Base-by-base conservation (phyloP, 2,113 vertebrate genomes). In the Charadrius vociferus region DNA sequence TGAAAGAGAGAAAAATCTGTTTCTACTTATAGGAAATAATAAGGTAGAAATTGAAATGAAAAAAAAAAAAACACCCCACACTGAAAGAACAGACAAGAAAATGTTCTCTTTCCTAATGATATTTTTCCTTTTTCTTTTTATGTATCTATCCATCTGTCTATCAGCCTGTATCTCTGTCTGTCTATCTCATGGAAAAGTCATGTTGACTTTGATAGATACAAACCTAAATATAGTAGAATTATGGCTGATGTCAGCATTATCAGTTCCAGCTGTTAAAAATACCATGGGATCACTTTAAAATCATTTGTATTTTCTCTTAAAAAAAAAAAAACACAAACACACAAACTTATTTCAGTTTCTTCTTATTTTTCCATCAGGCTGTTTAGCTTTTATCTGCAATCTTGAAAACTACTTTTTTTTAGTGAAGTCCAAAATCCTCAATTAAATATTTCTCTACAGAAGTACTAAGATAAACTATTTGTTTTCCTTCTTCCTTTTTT, bases 11-110 rank as follows among this genome's bases (percentile, higher is more conserved):
- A 94, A 85, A 96, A 96, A 95, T 97, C 87, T 97, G 87, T 97
- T 98, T 96, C 93, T 86, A 86, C 80, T 97, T 97, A 97, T 96
- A 97, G 87, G 88, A 96, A 93, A 94, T 81, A 94, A 96, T 90
- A 95, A 96, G 88, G 80, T 81, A 96, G 86, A 81, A 85, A 85
- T 17, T 81, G 67, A 89, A 83, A 91, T 85, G 2, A 59, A 52
- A 68, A 78, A 45, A 81, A 45, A 72, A 73, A 58, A 67, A 70
- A n/a, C n/a, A n/a, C n/a, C n/a, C 7, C 43, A 43, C 41, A 79
- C 86, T 84, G 88, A 89, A 92, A 93, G 68, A 93, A 79, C 77
- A 94, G 87, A 84, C 72, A 86, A 92, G 85, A 95, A 92, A 92
- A 94, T 86, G 52, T 92, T 96, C 93, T 66, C 66, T 74, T 94